Evolutionary conservation across 2,797 vertebrate species (phyloP).

Genomic region (Hyperoplus lanceolatus): DNA sequence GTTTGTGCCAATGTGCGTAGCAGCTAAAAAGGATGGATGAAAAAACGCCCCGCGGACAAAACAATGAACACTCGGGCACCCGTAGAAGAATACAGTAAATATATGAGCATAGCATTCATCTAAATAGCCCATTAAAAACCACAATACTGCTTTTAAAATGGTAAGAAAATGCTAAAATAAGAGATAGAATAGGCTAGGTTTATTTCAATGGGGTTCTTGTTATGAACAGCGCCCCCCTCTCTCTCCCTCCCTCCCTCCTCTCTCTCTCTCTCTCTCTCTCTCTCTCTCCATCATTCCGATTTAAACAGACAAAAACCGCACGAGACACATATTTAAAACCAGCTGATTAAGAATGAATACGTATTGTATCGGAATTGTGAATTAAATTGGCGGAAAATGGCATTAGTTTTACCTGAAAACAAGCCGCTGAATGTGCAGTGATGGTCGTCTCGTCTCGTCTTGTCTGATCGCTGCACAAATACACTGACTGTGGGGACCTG

Average conservation of each 20-base stretch:
- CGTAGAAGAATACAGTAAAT: not conserved
- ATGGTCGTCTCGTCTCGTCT: conserved; percentile 23
- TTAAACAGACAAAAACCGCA: not conserved
- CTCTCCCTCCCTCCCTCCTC: conserved; percentile 14
- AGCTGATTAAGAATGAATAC: too few relatives aligned
- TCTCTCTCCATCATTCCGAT: too few relatives aligned
- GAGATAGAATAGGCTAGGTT: not conserved
- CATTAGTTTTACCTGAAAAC: conserved; percentile 69
- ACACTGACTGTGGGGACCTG: conserved; percentile 15
- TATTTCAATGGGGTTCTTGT: not conserved
- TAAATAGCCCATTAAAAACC: fast-evolving
- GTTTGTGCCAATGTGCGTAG: conserved; percentile 68
- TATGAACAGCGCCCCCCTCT: conserved; percentile 37
- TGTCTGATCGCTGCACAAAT: not conserved
- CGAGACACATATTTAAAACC: not conserved
- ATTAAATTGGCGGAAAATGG: too few relatives aligned
- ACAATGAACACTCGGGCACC: conserved; percentile 36
- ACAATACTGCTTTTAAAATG: fast-evolving
- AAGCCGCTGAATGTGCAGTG: conserved; percentile 46
- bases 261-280: conserved; percentile 20
- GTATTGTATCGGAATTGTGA: too few relatives aligned
- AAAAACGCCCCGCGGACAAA: conserved; percentile 56
- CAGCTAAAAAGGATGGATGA: not conserved
- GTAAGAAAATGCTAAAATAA: not conserved
- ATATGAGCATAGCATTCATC: fast-evolving